Base-by-base conservation (phyloP, 2,113 vertebrate species). In the Lathamus discolor region DNA sequence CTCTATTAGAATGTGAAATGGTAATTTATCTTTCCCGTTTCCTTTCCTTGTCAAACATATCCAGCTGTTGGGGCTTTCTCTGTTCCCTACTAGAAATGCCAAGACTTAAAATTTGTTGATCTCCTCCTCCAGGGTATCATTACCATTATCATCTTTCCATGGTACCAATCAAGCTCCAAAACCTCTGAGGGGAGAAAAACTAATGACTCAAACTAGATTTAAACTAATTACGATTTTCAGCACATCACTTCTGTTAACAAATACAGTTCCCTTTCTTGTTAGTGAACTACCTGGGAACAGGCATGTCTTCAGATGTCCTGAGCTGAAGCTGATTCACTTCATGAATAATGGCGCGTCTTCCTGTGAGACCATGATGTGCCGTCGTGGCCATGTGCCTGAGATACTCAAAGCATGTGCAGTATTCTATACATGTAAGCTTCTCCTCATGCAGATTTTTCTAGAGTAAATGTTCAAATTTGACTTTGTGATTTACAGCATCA, bases 21-120 rank as follows among this genome's bases (percentile, higher is more conserved):
- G 90, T 83, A 95, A 95, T 96, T 93, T 83, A 80, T 96, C 95
- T 93, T 96, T 73, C 43, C 88, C 29, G 7, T 95, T 96, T 97
- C 94, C 93, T 96, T 94, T 93, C 59, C 81, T 89, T 91, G 81
- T 92, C 95, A 97, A 92, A 94, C 86, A 91, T 73, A 91, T 57
- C 77, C 93, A 95, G 94, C 93, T 95, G 94, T 89, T 96, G 91
- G 93, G 95, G 63, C 67, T 95, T 95, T 95, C 89, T 74, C 62
- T 92, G 59, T 46, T 87, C 70, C 61, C 37, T 79, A 4, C 46
- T 73, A 66, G 37, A 84, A 94, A 94, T 92, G 83, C 64, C 86
- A 93, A 33, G 66, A 63, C 77, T 76, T 81, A 17, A 84, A 87
- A 92, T 90, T 51, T 74, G 74, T 86, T 78, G 46, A 31, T 83